phyloP scores from a whole-genome alignment of 2,888 invertebrate species.

The Lycophotia porphyrea region DNA sequence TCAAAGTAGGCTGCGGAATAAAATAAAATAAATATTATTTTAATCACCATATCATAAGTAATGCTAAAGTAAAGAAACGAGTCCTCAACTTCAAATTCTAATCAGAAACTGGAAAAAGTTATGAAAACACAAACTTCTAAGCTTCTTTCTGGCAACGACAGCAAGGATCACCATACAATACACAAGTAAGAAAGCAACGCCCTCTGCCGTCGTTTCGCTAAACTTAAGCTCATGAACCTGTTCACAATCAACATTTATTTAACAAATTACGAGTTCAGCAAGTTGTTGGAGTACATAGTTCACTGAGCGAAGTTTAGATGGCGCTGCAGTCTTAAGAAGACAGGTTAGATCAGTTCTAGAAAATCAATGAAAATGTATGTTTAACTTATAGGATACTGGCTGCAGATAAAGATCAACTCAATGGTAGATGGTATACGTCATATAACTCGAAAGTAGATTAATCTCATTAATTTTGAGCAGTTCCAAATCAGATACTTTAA shows the following conservation, averaged over 20 bases:
- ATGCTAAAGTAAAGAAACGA: not conserved
- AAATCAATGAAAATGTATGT: not conserved
- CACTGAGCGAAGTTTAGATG: slow-evolving; percentile 34
- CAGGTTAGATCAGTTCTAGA: no score
- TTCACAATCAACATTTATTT: slow-evolving; percentile 3
- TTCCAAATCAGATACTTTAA: not conserved
- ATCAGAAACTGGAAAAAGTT: not conserved
- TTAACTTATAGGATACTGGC: not conserved
- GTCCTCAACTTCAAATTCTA: not conserved
- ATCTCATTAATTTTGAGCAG: not conserved
- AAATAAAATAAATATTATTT: no score
- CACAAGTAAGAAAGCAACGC: slow-evolving; percentile 9
- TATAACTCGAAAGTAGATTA: not conserved
- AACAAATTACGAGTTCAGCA: slow-evolving; percentile 6
- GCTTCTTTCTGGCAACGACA: not conserved
- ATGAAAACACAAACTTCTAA: not conserved
- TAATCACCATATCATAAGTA: no score
- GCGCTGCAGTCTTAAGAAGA: not conserved
- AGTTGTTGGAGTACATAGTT: slow-evolving; percentile 14
- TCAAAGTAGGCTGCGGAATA: not conserved
- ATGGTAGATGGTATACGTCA: no score
- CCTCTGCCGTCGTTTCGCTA: slow-evolving; percentile 10
- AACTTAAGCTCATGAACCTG: not conserved
- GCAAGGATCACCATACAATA: not conserved
- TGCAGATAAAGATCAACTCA: not conserved